Evolutionary conservation across 2,888 invertebrate genomes (phyloP), one percentile per base, ranked within the genome.

Genomic region (Nemapogon koenigi): DNA sequence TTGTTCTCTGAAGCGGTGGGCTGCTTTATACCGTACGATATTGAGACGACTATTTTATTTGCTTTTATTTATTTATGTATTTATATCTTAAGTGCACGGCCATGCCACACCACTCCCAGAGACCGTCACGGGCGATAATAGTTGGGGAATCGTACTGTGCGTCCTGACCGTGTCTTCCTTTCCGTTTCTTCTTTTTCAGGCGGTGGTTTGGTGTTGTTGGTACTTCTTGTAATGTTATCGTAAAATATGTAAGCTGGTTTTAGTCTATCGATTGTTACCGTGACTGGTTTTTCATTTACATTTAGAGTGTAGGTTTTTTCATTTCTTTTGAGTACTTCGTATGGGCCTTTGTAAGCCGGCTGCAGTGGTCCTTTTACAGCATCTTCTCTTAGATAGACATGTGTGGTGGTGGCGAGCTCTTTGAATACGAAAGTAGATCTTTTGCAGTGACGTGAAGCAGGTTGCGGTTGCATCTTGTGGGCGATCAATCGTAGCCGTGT

Each of bases 281-380:
- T 33, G 2, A 11, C 8, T 2, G 14, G 4, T 6, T 19, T 33
- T 3, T 22, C 33, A 14, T 14, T n/a, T 14, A 29, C 16, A 6
- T 33, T n/a, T 18, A 32, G 4, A n/a, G 8, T 33, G 18, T 22
- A 33, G 8, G 10, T 22, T 14, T 38, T 38, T 1, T 13, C 2
- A 4, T 8, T 15, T 18, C 37, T 16, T 26, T 22, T 15, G 13
- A 37, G 2, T 1, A 41, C 41, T 8, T 22, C n/a, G 11, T 41
- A 16, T 4, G 41, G 41, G 3, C 40, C 40, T 1, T 36, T 27
- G 27, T 40, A 40, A 3, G 37, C 8, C 7, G 37, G 31, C 4
- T 40, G 10, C 1, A 40, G 32, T 3, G 37, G 8, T 3, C 10
- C n/a, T 2, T 16, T n/a, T 7, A 22, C 7, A 4, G 31, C 4